These are phyloP conservation scores for Achatina immaculata DNA, from an alignment of 1,140 invertebrate species.

Conservation along the genomic window DNA sequence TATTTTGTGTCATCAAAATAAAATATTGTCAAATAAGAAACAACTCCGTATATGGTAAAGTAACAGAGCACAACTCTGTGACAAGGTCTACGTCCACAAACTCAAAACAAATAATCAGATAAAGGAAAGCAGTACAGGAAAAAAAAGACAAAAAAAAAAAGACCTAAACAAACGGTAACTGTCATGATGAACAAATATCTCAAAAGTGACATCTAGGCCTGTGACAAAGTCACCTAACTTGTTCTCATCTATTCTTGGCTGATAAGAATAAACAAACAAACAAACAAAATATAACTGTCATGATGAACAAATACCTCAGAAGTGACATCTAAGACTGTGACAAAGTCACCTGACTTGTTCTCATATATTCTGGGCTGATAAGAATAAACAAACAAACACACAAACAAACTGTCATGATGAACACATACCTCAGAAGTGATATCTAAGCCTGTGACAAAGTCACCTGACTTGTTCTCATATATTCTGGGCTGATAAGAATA, in stretches of 20 bases:
- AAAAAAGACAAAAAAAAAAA: no score
- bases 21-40: no score
- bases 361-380: constrained; percentile 50
- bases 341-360: constrained; percentile 57
- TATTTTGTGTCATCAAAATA: background rate
- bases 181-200: no score
- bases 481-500: constrained; percentile 38
- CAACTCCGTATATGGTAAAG: no score
- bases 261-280: background rate
- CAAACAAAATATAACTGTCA: background rate
- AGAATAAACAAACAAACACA: background rate
- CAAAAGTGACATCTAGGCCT: constrained; percentile 57
- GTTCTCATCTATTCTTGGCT: constrained; percentile 55
- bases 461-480: constrained; percentile 58
- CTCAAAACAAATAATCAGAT: no score
- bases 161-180: no score
- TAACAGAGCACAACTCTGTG: no score
- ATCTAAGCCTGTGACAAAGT: constrained; percentile 60
- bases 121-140: no score
- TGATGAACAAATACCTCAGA: constrained; percentile 46
- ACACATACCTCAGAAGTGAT: constrained; percentile 53
- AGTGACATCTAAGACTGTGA: constrained; percentile 59
- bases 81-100: no score
- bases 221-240: constrained; percentile 56
- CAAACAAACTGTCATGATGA: background rate